Evolutionary conservation across 2,888 invertebrate species (phyloP).

Genomic region (Phasia obesa): DNA sequence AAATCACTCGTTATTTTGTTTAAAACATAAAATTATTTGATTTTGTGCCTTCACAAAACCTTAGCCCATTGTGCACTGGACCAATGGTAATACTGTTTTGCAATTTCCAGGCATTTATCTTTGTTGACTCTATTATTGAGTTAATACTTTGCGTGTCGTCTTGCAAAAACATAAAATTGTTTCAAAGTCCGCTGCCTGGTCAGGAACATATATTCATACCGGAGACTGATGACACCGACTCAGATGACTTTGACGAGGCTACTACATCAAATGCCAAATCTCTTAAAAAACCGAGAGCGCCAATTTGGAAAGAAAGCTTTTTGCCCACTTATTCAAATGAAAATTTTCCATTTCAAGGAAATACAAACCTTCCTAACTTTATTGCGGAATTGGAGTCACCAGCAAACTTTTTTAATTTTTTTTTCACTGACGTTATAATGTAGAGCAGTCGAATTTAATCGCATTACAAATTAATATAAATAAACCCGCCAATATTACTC

Average conservation of each 20-base stretch:
- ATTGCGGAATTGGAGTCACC: conserved; percentile 4
- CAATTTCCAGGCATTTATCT: too few species aligned
- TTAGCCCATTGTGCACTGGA: too few species aligned
- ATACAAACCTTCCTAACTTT: conserved; percentile 17
- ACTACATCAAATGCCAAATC: conserved; percentile 7
- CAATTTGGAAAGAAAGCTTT: conserved; percentile 16
- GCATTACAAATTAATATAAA: conserved; percentile 12
- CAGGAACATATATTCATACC: conserved; percentile 34
- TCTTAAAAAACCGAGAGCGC: conserved; percentile 15
- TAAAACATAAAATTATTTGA: too few species aligned
- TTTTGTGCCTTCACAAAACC: too few species aligned
- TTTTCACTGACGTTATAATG: neutral
- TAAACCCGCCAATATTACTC: conserved; percentile 13
- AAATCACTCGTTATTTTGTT: too few species aligned
- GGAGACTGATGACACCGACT: conserved; percentile 20
- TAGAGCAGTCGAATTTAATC: conserved; percentile 19
- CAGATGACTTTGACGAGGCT: neutral
- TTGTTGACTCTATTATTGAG: too few species aligned
- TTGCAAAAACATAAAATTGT: too few species aligned
- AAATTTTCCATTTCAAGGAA: conserved; percentile 13
- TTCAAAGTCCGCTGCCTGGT: conserved; percentile 4
- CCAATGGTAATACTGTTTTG: too few species aligned
- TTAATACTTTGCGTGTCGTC: too few species aligned
- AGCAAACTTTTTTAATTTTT: neutral
- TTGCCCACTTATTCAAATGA: conserved; percentile 19